phyloP scores from a whole-genome alignment of 2,113 vertebrate genomes.

The Choloepus hoffmanni region DNA sequence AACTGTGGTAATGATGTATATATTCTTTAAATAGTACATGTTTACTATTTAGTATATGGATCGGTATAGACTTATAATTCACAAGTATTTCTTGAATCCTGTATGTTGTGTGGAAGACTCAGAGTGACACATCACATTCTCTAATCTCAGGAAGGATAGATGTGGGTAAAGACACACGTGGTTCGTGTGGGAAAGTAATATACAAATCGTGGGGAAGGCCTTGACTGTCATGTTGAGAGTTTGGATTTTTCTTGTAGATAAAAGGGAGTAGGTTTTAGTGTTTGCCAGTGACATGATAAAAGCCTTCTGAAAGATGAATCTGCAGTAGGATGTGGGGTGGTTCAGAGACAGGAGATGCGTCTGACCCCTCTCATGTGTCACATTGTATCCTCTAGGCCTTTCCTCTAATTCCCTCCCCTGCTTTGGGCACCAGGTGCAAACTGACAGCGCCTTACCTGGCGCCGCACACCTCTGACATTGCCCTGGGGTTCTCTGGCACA shows the following conservation, averaged over 20 bases:
- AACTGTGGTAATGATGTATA: background rate
- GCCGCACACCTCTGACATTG: background rate
- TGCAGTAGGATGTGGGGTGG: background rate
- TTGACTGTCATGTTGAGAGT: background rate
- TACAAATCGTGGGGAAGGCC: background rate
- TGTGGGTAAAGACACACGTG: background rate
- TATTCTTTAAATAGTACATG: background rate
- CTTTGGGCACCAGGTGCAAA: background rate
- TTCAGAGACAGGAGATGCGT: background rate
- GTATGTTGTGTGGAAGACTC: background rate
- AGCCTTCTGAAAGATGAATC: background rate
- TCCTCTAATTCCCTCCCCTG: background rate
- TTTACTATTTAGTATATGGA: background rate
- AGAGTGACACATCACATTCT: background rate
- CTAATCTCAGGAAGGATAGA: background rate
- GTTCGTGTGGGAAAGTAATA: background rate
- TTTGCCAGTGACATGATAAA: background rate
- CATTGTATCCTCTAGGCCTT: background rate
- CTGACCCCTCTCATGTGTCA: background rate
- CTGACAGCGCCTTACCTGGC: background rate
- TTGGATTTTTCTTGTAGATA: background rate
- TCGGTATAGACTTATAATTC: background rate
- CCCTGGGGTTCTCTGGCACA: background rate
- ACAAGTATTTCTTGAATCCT: background rate
- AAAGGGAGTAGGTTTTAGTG: background rate